phyloP scores from a whole-genome alignment of 2,888 invertebrate genomes.

The Protophormia terraenovae region DNA sequence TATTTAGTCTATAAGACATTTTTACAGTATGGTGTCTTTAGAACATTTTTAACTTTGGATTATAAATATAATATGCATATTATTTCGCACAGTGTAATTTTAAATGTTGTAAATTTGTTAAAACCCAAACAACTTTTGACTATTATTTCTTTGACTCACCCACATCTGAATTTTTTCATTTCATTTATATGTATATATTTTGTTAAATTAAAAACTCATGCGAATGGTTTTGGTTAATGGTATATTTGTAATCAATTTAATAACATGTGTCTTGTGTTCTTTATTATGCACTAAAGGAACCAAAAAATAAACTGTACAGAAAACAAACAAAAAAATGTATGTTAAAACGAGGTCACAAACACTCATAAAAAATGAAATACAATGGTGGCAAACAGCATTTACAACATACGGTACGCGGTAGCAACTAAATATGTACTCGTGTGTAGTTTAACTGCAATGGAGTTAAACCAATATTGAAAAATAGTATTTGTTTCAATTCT shows the following conservation, averaged over 20 bases:
- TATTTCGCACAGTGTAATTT: slow-evolving; percentile 11
- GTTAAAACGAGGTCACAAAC: slow-evolving; percentile 58
- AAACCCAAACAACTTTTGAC: not conserved
- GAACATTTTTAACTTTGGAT: too few relatives aligned
- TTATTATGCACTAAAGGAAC: slow-evolving; percentile 32
- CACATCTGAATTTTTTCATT: slow-evolving; percentile 36
- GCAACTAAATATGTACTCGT: not conserved
- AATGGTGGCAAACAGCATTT: slow-evolving; percentile 24
- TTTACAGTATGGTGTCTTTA: too few relatives aligned
- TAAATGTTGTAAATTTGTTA: slow-evolving; percentile 34
- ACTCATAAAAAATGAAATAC: slow-evolving; percentile 36
- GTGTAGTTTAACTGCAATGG: slow-evolving; percentile 1
- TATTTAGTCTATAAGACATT: too few relatives aligned
- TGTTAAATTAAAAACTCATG: slow-evolving; percentile 31
- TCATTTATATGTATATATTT: not conserved
- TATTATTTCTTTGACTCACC: slow-evolving; percentile 33
- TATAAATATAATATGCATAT: not conserved
- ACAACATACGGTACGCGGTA: slow-evolving; percentile 1
- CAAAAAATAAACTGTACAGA: slow-evolving; percentile 18
- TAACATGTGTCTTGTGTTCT: slow-evolving; percentile 46
- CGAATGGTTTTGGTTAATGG: slow-evolving; percentile 14
- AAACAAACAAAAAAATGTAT: slow-evolving; percentile 10
- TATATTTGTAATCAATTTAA: slow-evolving; percentile 48
- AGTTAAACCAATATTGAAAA: slow-evolving; percentile 37
- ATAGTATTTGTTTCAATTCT: slow-evolving; percentile 22